These are phyloP conservation scores for Pogonocichla stellata DNA, from an alignment of 2,113 vertebrate genomes.

Conservation along the genomic window DNA sequence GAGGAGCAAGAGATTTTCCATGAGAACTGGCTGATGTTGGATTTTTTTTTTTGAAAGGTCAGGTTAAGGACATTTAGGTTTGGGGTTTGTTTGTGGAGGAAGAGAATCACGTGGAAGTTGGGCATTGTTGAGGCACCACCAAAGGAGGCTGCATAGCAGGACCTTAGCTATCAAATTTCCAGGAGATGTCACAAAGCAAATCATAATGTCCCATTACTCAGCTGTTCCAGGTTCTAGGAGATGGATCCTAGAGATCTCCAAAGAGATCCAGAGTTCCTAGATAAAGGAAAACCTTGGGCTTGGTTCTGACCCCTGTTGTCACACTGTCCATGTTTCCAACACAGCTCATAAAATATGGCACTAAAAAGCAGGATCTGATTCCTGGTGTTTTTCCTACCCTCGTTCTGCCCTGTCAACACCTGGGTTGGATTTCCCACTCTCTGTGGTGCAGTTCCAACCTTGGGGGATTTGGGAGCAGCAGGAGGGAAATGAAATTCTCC, in stretches of 20 bases:
- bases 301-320: not conserved
- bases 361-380: not conserved
- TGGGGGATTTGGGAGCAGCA: conserved; percentile 48
- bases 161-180: rapidly evolving
- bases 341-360: not conserved
- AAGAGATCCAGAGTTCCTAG: not conserved
- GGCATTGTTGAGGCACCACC: not conserved
- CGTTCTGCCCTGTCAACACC: not conserved
- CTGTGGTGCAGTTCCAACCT: not conserved
- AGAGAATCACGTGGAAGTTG: not conserved
- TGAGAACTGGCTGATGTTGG: not conserved
- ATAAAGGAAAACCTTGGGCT: not conserved
- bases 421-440: not conserved
- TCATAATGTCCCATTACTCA: not conserved
- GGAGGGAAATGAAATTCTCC: conserved; percentile 57
- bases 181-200: not conserved
- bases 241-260: not conserved
- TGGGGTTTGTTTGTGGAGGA: not conserved
- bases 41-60: not conserved
- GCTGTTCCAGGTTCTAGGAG: not conserved
- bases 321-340: not conserved
- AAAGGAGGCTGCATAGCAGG: not conserved
- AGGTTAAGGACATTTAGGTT: not conserved
- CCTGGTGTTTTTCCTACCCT: not conserved
- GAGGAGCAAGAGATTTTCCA: not conserved